These are phyloP conservation scores for Cuculus canorus DNA, from an alignment of 2,797 vertebrate species.

Conservation along the genomic window DNA sequence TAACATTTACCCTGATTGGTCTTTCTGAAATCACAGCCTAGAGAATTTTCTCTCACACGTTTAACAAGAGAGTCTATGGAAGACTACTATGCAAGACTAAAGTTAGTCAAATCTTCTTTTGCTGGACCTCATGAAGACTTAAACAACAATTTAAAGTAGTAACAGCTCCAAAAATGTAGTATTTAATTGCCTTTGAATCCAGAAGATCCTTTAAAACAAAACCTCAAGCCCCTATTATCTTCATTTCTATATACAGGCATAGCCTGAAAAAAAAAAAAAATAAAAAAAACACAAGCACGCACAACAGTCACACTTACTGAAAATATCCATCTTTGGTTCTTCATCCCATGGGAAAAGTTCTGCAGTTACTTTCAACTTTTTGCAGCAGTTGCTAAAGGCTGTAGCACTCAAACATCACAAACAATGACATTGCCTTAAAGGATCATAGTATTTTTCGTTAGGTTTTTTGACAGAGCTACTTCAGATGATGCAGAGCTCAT, in stretches of 20 bases:
- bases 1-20: neutral
- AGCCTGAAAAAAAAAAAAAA: neutral
- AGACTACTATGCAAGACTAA: neutral
- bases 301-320: neutral
- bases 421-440: neutral
- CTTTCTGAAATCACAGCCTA: neutral
- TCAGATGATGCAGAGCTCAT: neutral
- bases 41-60: neutral
- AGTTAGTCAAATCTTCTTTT: neutral
- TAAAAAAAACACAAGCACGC: neutral
- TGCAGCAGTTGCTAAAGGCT: neutral
- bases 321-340: neutral
- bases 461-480: neutral
- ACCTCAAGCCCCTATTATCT: neutral
- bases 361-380: neutral
- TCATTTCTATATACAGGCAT: neutral
- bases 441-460: neutral
- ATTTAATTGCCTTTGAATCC: neutral
- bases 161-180: neutral
- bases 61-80: neutral
- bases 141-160: neutral
- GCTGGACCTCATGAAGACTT: neutral
- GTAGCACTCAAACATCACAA: neutral
- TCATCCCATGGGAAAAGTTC: neutral
- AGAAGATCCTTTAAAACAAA: neutral